phyloP scores from a whole-genome alignment of 2,888 invertebrate species.

The Steinernema carpocapsae region DNA sequence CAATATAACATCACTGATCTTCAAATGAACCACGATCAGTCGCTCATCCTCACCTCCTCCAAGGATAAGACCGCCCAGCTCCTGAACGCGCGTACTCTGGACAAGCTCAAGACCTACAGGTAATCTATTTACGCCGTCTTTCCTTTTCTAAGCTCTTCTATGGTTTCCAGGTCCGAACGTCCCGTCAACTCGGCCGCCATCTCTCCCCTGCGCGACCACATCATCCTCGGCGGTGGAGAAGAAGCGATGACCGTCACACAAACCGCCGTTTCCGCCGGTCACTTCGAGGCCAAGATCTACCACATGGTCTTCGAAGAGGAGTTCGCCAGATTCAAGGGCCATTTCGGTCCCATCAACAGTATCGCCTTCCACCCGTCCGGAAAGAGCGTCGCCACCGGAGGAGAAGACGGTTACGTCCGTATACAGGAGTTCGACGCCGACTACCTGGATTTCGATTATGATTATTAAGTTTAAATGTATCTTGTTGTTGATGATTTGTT shows the following conservation, averaged over 20 bases:
- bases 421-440: constrained; percentile 90
- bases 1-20: constrained; percentile 86
- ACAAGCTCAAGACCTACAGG: constrained; percentile 90
- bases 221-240: constrained; percentile 94
- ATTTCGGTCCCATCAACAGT: constrained; percentile 99
- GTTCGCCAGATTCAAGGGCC: constrained; percentile 86
- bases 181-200: constrained; percentile 97
- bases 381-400: constrained; percentile 89
- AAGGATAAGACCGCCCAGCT: constrained; percentile 92
- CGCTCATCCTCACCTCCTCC: constrained; percentile 88
- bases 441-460: constrained; percentile 93
- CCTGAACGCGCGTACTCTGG: constrained; percentile 81
- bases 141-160: neutral
- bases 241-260: constrained; percentile 96
- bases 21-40: constrained; percentile 79
- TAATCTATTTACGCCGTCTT: constrained; percentile 70
- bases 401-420: constrained; percentile 97
- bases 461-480: constrained; percentile 73
- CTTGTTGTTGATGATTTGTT: constrained; percentile 34
- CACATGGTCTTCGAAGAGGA: constrained; percentile 95
- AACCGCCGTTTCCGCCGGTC: constrained; percentile 88
- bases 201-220: constrained; percentile 92
- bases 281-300: constrained; percentile 93
- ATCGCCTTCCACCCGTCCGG: constrained; percentile 97
- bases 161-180: constrained; percentile 77